These are phyloP conservation scores for Antheraea pernyi DNA, from an alignment of 1,140 invertebrate genomes.

Conservation along the genomic window DNA sequence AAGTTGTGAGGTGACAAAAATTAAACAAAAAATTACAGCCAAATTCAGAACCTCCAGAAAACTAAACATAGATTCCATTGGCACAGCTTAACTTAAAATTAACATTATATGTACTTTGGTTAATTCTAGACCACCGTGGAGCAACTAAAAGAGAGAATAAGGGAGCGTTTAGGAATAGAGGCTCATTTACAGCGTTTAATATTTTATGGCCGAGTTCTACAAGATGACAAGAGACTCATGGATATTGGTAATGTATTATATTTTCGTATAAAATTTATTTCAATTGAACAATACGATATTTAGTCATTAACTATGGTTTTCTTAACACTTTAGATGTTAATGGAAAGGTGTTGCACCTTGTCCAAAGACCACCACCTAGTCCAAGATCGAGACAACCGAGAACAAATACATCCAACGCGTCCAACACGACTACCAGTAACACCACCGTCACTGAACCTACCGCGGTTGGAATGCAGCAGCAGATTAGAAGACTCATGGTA, in stretches of 20 bases:
- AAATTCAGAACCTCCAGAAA: no score
- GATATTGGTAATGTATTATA: constrained; percentile 87
- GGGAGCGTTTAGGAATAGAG: constrained; percentile 86
- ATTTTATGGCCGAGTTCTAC: constrained; percentile 94
- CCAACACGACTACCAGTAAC: constrained; percentile 36
- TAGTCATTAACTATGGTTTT: no score
- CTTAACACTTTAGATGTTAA: constrained; percentile 85
- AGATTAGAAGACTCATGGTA: constrained; percentile 54
- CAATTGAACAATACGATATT: neutral
- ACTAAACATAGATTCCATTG: no score
- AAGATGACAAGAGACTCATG: constrained; percentile 92
- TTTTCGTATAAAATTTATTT: constrained; percentile 9
- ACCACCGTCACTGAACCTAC: neutral
- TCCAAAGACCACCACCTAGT: constrained; percentile 87
- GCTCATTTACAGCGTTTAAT: constrained; percentile 93
- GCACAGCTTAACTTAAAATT: no score
- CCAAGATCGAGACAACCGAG: constrained; percentile 31
- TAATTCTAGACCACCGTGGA: constrained; percentile 88
- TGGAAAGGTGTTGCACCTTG: constrained; percentile 95
- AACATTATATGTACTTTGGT: no score
- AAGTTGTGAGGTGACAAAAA: no score
- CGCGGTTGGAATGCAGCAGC: constrained; percentile 42
- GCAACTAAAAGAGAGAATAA: constrained; percentile 92
- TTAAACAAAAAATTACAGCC: no score
- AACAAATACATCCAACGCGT: constrained; percentile 43